Percentiles rank a stretch among this genome's conserved stretches.
phyloP scores from a whole-genome alignment of 2,888 invertebrate genomes.

The Meandrusa payeni region DNA sequence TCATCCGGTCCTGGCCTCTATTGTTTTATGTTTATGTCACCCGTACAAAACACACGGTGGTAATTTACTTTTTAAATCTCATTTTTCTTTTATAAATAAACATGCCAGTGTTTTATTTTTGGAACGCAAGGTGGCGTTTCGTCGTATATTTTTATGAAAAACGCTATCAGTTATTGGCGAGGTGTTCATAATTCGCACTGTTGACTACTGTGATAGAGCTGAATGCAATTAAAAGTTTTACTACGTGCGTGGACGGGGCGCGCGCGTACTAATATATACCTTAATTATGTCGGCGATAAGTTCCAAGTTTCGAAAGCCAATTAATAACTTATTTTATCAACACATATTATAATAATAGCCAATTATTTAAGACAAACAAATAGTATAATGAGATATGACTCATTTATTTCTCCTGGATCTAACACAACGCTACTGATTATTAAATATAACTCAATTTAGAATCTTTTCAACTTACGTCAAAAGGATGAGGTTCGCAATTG shows the following conservation, averaged over 20 bases:
- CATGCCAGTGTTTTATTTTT: not conserved
- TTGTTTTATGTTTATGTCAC: conserved; percentile 69
- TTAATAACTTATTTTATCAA: conserved; percentile 73
- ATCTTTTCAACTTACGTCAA: no score
- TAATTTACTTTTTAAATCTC: conserved; percentile 50
- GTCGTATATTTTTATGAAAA: conserved; percentile 31
- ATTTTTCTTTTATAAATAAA: conserved; percentile 4
- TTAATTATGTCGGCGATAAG: conserved; percentile 76
- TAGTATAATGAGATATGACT: no score
- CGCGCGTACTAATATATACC: conserved; percentile 58
- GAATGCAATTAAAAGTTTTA: conserved; percentile 80
- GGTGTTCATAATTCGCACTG: conserved; percentile 64
- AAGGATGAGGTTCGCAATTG: no score
- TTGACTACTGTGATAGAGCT: conserved; percentile 75
- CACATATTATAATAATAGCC: conserved; percentile 50
- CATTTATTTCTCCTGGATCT: no score
- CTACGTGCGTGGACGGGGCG: conserved; percentile 77
- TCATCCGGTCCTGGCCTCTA: conserved; percentile 75
- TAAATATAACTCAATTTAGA: no score
- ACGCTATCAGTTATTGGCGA: conserved; percentile 42
- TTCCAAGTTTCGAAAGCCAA: conserved; percentile 72
- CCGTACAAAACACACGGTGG: conserved; percentile 61
- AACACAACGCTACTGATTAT: no score
- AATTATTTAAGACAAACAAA: conserved; percentile 5
- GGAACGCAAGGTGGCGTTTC: not conserved